These are phyloP conservation scores for Promerops cafer DNA, from an alignment of 2,113 vertebrate genomes.

Conservation along the genomic window DNA sequence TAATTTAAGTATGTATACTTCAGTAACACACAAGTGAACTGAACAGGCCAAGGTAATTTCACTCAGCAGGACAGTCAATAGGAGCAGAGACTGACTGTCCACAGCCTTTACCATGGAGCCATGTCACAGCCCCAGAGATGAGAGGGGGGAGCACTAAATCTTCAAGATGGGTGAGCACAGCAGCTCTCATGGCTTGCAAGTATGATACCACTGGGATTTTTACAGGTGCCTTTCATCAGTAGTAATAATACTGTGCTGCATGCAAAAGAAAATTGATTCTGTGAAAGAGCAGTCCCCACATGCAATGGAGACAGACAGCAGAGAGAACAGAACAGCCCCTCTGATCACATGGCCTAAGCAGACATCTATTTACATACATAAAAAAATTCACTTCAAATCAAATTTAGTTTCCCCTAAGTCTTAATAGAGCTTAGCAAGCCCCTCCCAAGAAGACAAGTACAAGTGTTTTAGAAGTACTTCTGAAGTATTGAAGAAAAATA, in stretches of 20 bases:
- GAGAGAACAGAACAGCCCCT: neutral
- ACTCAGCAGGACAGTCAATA: neutral
- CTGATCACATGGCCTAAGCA: neutral
- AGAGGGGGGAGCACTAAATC: neutral
- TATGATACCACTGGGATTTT: neutral
- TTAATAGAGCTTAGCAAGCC: neutral
- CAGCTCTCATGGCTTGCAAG: neutral
- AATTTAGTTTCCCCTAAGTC: neutral
- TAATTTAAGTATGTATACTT: neutral
- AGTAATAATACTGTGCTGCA: neutral
- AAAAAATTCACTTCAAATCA: neutral
- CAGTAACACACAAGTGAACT: neutral
- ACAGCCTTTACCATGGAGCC: neutral
- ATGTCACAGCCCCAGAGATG: accelerated
- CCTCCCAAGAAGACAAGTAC: neutral
- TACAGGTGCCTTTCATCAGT: neutral
- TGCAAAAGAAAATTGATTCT: neutral
- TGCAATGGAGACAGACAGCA: accelerated
- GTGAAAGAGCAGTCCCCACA: neutral
- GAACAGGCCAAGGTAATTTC: neutral
- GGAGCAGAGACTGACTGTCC: neutral
- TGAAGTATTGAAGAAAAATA: neutral
- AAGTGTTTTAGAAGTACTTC: neutral
- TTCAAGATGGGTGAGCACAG: neutral
- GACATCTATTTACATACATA: neutral